These are phyloP conservation scores for Drosophila barbarae DNA, from an alignment of 2,888 invertebrate genomes.

Conservation along the genomic window DNA sequence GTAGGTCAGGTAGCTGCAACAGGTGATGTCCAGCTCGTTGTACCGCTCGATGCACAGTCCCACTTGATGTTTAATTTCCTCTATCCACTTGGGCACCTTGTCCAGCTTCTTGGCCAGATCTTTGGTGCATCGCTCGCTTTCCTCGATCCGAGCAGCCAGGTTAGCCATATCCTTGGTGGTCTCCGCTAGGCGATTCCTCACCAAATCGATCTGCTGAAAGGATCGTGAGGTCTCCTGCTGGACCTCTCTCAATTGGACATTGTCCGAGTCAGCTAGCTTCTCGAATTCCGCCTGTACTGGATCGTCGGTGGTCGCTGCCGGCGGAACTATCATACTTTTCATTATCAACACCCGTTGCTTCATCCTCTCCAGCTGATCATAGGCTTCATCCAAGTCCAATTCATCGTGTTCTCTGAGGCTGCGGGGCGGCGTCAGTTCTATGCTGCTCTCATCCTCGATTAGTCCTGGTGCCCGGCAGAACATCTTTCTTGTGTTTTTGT, in stretches of 20 bases:
- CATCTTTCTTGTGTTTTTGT: background rate
- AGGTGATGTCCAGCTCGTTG: constrained; percentile 9
- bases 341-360: constrained; percentile 28
- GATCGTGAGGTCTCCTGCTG: constrained; percentile 2
- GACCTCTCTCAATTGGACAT: background rate
- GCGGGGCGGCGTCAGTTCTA: background rate
- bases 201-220: background rate
- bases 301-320: background rate
- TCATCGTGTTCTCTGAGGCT: background rate
- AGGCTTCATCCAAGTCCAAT: constrained; percentile 4
- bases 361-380: constrained; percentile 33
- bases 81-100: constrained; percentile 22
- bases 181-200: background rate
- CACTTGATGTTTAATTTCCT: background rate
- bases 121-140: background rate
- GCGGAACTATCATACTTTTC: constrained; percentile 8
- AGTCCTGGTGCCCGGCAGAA: constrained; percentile 12
- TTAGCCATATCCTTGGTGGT: background rate
- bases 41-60: constrained; percentile 35
- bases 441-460: background rate
- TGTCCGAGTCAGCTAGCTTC: background rate
- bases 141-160: background rate
- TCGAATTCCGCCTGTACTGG: background rate
- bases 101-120: constrained; percentile 1
- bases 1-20: constrained; percentile 5